A percentile compares a stretch with the other conserved stretches of the same genome.
These are phyloP conservation scores for Eubasilissa splendida DNA, from an alignment of 2,888 invertebrate species.

Conservation along the genomic window DNA sequence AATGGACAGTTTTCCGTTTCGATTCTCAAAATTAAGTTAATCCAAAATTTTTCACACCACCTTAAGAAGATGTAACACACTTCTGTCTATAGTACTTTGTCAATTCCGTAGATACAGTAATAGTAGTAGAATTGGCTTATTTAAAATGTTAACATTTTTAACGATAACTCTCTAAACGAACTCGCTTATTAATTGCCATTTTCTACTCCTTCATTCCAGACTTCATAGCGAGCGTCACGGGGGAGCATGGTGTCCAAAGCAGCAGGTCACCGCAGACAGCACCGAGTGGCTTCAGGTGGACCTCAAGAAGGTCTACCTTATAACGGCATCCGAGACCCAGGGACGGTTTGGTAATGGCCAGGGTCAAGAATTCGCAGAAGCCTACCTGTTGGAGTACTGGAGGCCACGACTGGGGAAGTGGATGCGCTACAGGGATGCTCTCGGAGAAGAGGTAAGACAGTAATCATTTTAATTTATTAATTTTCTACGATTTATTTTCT, in stretches of 20 bases:
- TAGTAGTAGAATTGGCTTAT: too few species aligned
- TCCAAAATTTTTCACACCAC: too few species aligned
- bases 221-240: conserved; percentile 86
- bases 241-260: conserved; percentile 94
- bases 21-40: too few species aligned
- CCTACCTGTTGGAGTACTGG: conserved; percentile 89
- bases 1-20: too few species aligned
- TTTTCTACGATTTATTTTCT: background rate
- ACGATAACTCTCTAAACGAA: too few species aligned
- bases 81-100: too few species aligned
- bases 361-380: conserved; percentile 90
- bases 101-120: too few species aligned
- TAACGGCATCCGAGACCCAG: conserved; percentile 87
- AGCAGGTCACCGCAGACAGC: conserved; percentile 83
- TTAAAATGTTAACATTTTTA: too few species aligned
- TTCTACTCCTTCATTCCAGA: conserved; percentile 68
- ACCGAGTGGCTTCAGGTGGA: conserved; percentile 88
- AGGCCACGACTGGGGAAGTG: conserved; percentile 85
- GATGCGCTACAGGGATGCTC: conserved; percentile 83
- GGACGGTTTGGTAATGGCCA: conserved; percentile 94
- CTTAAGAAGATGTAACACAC: too few species aligned
- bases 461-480: background rate
- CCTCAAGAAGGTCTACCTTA: conserved; percentile 83
- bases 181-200: too few species aligned
- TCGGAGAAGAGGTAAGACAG: conserved; percentile 83